Percentiles rank a stretch among this genome's conserved stretches.
Conservation (phyloP, 2,888 invertebrate species). For the Trissolcus brochymenae region DNA sequence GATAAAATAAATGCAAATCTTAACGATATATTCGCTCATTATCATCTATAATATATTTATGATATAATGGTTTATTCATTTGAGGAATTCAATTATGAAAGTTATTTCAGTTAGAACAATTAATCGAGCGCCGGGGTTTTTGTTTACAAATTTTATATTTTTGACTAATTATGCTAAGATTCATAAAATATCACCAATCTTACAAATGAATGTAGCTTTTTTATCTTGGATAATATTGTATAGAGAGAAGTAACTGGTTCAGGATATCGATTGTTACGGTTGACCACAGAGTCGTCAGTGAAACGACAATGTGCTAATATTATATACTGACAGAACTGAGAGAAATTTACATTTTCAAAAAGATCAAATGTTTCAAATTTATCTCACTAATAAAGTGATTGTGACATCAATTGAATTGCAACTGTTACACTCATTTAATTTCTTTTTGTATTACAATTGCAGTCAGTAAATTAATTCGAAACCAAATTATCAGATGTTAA, state of each 20-base stretch:
- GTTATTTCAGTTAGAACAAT: no score
- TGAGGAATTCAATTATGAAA: no score
- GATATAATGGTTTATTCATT: no score
- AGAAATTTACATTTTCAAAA: conserved; percentile 39
- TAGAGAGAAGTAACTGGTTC: conserved; percentile 18
- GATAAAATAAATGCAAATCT: no score
- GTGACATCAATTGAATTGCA: no score
- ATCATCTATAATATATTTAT: no score
- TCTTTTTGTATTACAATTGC: not conserved
- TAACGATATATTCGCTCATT: no score
- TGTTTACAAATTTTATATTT: no score
- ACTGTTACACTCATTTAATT: no score
- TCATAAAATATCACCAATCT: no score
- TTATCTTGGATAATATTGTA: conserved; percentile 17
- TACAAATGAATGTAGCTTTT: conserved; percentile 23
- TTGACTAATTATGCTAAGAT: not conserved
- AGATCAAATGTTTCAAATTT: conserved; percentile 26
- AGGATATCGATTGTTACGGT: conserved; percentile 51
- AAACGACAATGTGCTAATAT: conserved; percentile 41
- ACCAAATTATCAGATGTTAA: no score
- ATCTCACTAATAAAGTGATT: conserved; percentile 1
- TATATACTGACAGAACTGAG: conserved; percentile 25
- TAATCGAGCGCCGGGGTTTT: no score
- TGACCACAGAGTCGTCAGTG: conserved; percentile 51
- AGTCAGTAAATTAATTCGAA: not conserved